Conservation (phyloP, 2,888 invertebrate genomes). For the Orthonychiurus folsomi region DNA sequence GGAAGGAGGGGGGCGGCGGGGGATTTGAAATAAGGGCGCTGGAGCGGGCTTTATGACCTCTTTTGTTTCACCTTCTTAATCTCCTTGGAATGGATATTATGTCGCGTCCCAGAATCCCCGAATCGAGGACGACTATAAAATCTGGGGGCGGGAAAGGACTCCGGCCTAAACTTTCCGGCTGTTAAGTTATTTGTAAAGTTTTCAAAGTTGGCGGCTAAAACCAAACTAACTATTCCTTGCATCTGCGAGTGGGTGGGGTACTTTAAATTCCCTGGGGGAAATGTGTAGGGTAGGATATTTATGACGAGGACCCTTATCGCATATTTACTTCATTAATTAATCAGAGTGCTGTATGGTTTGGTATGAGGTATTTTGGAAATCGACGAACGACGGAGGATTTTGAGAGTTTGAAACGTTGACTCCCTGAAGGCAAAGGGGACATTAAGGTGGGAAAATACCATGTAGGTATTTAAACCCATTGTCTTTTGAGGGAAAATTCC, state of each 20-base stretch:
- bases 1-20: no score
- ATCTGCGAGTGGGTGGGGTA: no score
- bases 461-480: no score
- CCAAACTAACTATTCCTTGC: not conserved
- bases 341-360: no score
- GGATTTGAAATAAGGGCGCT: not conserved
- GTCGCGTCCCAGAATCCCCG: not conserved
- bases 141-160: no score
- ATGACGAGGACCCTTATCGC: not conserved
- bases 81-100: not conserved
- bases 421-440: no score
- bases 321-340: conserved; percentile 1
- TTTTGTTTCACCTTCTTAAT: conserved; percentile 1
- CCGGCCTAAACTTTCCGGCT: no score
- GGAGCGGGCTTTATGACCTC: not conserved
- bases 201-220: not conserved
- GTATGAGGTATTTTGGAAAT: no score
- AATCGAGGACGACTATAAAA: not conserved
- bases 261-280: not conserved
- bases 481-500: no score
- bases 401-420: no score
- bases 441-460: no score
- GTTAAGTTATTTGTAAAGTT: conserved; percentile 1
- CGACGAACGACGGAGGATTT: no score
- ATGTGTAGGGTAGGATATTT: not conserved